Evolutionary conservation across 2,888 invertebrate species (phyloP).

Genomic region (Mamestra brassicae): DNA sequence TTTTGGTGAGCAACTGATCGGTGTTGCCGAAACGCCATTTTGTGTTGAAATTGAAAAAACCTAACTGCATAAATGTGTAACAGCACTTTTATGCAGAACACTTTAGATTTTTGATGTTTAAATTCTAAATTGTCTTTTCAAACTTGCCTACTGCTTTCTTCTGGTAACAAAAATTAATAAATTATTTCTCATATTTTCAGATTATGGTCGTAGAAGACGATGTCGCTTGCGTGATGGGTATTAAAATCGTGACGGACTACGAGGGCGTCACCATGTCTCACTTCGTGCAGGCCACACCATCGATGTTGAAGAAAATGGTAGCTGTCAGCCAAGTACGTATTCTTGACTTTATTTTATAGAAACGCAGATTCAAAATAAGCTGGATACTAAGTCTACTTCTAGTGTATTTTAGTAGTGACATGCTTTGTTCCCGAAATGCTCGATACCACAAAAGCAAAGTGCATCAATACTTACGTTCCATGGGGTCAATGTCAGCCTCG

Average conservation of each 20-base stretch:
- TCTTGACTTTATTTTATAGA: neutral
- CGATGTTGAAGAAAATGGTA: slow-evolving; percentile 91
- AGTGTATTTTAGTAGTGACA: too few relatives aligned
- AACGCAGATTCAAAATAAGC: neutral
- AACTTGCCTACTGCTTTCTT: neutral
- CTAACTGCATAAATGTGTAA: too few relatives aligned
- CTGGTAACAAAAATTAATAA: neutral
- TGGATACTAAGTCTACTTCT: too few relatives aligned
- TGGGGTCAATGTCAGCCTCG: too few relatives aligned
- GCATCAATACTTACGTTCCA: too few relatives aligned
- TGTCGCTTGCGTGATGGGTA: slow-evolving; percentile 89
- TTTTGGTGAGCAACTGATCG: too few relatives aligned
- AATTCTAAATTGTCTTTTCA: neutral
- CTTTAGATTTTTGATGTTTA: neutral
- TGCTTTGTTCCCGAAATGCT: too few relatives aligned
- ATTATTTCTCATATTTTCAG: slow-evolving; percentile 73
- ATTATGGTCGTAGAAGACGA: slow-evolving; percentile 92
- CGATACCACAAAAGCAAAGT: too few relatives aligned
- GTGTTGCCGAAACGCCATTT: too few relatives aligned
- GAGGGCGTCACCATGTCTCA: slow-evolving; percentile 89
- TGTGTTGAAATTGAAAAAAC: too few relatives aligned
- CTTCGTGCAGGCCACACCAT: slow-evolving; percentile 90
- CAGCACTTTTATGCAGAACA: neutral
- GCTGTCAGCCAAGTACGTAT: slow-evolving; percentile 82
- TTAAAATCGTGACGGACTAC: slow-evolving; percentile 83